phyloP scores from a whole-genome alignment of 2,888 invertebrate species.

The Pilophorus perplexus region DNA sequence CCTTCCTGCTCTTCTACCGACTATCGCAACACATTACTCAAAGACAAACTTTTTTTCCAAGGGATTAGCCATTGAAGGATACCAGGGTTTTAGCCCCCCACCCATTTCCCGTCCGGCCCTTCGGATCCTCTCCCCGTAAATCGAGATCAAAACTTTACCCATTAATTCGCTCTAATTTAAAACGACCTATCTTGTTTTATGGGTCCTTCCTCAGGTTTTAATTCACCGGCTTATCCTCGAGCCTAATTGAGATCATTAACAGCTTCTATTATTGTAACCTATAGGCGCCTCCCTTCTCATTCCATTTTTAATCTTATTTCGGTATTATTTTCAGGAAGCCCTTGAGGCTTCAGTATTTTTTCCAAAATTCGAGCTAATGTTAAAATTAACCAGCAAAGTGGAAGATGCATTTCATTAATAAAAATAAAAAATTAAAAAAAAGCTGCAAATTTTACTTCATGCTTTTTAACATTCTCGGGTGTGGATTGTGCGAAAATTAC shows the following conservation, averaged over 20 bases:
- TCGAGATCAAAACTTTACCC: conserved; percentile 47
- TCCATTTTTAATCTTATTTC: not conserved
- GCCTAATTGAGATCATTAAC: conserved; percentile 46
- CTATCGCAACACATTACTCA: conserved; percentile 47
- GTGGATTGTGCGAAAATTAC: too few relatives aligned
- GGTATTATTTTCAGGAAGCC: not conserved
- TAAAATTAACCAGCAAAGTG: too few relatives aligned
- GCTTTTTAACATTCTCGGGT: too few relatives aligned
- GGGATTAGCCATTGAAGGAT: conserved; percentile 47
- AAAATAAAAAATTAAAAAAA: too few relatives aligned
- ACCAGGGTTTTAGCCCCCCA: conserved; percentile 43
- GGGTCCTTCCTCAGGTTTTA: conserved; percentile 45
- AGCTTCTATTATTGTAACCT: conserved; percentile 33
- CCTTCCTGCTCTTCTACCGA: conserved; percentile 42
- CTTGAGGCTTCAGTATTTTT: too few relatives aligned
- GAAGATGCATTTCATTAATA: too few relatives aligned
- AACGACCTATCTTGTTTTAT: conserved; percentile 46
- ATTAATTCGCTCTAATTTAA: conserved; percentile 47
- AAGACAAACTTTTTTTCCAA: conserved; percentile 45
- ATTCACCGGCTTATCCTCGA: conserved; percentile 45
- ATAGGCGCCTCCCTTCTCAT: not conserved
- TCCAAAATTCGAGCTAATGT: too few relatives aligned
- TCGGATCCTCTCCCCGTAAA: conserved; percentile 44
- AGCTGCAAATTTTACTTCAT: too few relatives aligned
- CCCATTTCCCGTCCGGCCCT: conserved; percentile 8